Evolutionary conservation across 2,888 invertebrate genomes (phyloP).

Genomic region (Digitonthophagus gazella): DNA sequence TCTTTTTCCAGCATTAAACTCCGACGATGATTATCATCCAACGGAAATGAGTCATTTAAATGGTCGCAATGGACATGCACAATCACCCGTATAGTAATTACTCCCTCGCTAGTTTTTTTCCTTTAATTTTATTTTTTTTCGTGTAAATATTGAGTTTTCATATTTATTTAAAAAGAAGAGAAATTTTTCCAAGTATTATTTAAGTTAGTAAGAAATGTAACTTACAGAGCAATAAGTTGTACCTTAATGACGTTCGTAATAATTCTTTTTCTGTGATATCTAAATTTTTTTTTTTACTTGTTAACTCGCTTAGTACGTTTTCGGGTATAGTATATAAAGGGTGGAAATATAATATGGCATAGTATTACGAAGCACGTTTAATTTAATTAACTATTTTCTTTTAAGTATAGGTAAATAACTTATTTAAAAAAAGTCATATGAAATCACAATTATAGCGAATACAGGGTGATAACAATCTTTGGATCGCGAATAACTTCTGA

Average conservation of each 20-base stretch:
- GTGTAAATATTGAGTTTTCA: slow-evolving; percentile 10
- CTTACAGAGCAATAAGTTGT: neutral
- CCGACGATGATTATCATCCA: slow-evolving; percentile 8
- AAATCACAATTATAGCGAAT: neutral
- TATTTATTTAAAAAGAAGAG: neutral
- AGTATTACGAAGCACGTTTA: neutral
- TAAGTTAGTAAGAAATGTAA: slow-evolving; percentile 3
- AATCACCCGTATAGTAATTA: slow-evolving; percentile 22
- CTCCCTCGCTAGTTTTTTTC: too few relatives aligned
- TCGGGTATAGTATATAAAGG: neutral
- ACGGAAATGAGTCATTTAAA: slow-evolving; percentile 26
- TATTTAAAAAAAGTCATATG: neutral
- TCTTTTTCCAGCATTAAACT: slow-evolving; percentile 17
- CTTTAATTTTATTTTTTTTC: slow-evolving; percentile 9
- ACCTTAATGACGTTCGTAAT: neutral
- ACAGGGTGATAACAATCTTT: neutral
- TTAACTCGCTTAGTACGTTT: neutral
- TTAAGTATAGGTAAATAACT: neutral
- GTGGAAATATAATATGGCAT: too few relatives aligned
- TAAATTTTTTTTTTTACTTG: neutral
- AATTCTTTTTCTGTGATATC: neutral
- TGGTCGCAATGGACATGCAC: slow-evolving; percentile 16
- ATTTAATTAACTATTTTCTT: neutral
- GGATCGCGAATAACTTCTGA: neutral
- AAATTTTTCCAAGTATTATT: slow-evolving; percentile 6